These are phyloP conservation scores for Nanger granti DNA, from an alignment of 2,113 vertebrate genomes.

Conservation along the genomic window DNA sequence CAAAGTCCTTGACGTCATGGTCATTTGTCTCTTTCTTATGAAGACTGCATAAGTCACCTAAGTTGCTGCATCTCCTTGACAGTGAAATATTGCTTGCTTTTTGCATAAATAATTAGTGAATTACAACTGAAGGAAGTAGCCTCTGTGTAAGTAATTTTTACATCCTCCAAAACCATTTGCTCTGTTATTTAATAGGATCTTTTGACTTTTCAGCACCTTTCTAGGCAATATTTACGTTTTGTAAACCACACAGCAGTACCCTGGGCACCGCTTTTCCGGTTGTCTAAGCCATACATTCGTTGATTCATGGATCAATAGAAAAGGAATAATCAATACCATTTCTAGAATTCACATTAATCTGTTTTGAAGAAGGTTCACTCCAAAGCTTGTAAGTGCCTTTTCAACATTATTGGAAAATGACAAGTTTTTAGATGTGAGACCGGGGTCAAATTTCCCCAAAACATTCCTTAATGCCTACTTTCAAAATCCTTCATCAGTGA, in stretches of 20 bases:
- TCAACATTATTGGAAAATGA: not conserved
- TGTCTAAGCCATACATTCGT: not conserved
- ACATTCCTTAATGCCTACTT: not conserved
- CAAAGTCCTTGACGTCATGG: not conserved
- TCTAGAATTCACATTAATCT: not conserved
- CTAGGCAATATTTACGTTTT: not conserved
- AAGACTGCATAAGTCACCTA: not conserved
- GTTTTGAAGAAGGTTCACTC: not conserved
- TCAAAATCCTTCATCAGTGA: not conserved
- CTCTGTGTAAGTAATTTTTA: not conserved
- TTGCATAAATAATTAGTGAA: not conserved
- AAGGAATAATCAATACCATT: not conserved
- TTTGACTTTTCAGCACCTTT: not conserved
- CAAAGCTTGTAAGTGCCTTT: not conserved
- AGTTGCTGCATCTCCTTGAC: not conserved
- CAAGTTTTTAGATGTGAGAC: not conserved
- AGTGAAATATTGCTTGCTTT: not conserved
- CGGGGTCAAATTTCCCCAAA: not conserved
- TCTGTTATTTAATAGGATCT: not conserved
- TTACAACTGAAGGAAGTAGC: not conserved
- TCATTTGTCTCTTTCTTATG: not conserved
- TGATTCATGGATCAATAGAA: not conserved
- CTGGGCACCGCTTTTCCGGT: not conserved
- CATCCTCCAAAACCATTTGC: not conserved
- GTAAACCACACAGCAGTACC: not conserved